Percentiles rank a stretch among this genome's conserved stretches.
Evolutionary conservation across 2,888 invertebrate genomes (phyloP).

Genomic region (Mystacides longicornis): DNA sequence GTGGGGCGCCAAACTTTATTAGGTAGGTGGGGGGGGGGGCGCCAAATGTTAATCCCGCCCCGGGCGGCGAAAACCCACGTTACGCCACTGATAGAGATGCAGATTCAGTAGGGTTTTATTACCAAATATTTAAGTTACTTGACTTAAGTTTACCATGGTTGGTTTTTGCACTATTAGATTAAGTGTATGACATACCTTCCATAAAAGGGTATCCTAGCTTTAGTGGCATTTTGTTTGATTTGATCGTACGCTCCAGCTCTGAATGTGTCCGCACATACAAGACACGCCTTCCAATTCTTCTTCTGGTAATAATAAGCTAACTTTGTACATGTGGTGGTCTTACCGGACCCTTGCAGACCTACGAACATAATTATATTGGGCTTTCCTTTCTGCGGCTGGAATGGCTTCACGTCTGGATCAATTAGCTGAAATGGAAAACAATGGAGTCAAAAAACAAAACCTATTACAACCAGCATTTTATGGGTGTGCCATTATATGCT

Average conservation of each 20-base stretch:
- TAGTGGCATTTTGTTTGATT: constrained; percentile 98
- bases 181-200: constrained; percentile 71
- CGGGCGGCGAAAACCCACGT: too few relatives aligned
- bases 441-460: too few relatives aligned
- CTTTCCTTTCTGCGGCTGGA: constrained; percentile 90
- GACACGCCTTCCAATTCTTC: constrained; percentile 98
- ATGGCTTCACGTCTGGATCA: constrained; percentile 96
- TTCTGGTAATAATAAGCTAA: constrained; percentile 97
- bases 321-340: constrained; percentile 99
- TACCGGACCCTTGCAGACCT: constrained; percentile 97
- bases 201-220: constrained; percentile 98
- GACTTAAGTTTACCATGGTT: too few relatives aligned
- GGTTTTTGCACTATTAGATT: too few relatives aligned
- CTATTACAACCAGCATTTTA: too few relatives aligned
- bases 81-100: too few relatives aligned
- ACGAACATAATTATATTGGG: constrained; percentile 99
- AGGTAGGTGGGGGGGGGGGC: too few relatives aligned
- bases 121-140: too few relatives aligned
- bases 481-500: too few relatives aligned
- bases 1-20: too few relatives aligned
- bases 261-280: constrained; percentile 99
- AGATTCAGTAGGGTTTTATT: too few relatives aligned
- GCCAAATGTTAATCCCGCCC: too few relatives aligned
- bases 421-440: constrained; percentile 58
- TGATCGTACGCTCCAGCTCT: constrained; percentile 99